Base-by-base conservation (phyloP, 2,113 vertebrate species). In the Bubo blakistoni region DNA sequence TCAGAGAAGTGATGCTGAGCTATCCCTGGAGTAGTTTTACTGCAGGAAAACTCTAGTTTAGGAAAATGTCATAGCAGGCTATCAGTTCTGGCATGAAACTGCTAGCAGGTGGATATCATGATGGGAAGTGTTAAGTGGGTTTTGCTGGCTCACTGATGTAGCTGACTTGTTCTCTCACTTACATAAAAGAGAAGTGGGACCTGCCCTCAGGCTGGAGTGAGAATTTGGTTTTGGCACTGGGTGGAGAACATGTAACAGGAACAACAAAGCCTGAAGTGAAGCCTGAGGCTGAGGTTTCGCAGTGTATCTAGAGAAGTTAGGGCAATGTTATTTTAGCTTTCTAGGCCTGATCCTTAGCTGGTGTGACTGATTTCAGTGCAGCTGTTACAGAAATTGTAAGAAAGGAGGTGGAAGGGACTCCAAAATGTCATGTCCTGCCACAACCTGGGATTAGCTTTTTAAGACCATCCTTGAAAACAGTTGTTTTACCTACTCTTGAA, bases 21-120 rank as follows among this genome's bases (percentile, higher is more conserved):
- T 29, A 83, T 40, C 79, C 67, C 55, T 66, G 63, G 74, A 88
- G 81, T 76, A 86, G 80, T 92, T 91, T 86, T 94, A 90, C 59
- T 90, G 54, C 0, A 2, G 36, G 55, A 93, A 90, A 82, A 54
- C 55, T 88, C 61, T 52, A 22, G 69, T 91, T 92, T 76, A 80
- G 70, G 67, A 59, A 87, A 77, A 94, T 71, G 58, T 67, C 81
- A 65, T 54, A 88, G 85, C 71, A 90, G 74, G 71, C 81, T 96
- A 93, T 89, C 85, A 58, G 92, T 46, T 94, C 81, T 90, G 67
- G 85, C 79, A 87, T 62, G 86, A 82, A 95, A 86, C 57, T 77
- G 54, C 90, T 69, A 95, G 93, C 92, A 93, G 95, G 78, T 87
- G 67, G 79, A 42, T 91, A 44, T 81, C 0, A 2, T 85, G 78